Percentiles rank a stretch among this genome's conserved stretches.
Evolutionary conservation across 2,888 invertebrate genomes (phyloP).

Genomic region (Stratiomys singularior): DNA sequence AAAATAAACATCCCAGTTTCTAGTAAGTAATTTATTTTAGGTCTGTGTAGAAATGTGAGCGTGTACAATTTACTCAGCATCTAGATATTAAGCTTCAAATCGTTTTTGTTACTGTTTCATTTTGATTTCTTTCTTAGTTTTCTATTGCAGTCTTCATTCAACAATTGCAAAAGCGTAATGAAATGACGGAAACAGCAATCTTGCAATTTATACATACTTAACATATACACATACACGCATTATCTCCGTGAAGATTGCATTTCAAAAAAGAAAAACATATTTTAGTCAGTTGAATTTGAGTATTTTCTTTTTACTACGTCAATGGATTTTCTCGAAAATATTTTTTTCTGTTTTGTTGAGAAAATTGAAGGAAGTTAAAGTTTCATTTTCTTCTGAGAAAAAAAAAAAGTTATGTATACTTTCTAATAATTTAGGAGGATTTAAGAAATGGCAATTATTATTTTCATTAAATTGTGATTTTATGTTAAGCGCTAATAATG

Average conservation of each 20-base stretch:
- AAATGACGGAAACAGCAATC: background rate
- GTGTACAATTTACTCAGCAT: constrained; percentile 45
- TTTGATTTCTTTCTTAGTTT: constrained; percentile 29
- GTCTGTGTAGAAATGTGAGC: constrained; percentile 42
- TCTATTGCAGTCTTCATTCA: background rate
- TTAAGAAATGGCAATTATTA: constrained; percentile 29
- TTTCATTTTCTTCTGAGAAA: constrained; percentile 8
- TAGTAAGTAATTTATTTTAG: constrained; percentile 46
- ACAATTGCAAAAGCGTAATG: too few relatives aligned
- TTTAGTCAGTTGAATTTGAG: constrained; percentile 21
- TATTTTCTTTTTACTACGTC: constrained; percentile 9
- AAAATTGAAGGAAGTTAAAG: background rate
- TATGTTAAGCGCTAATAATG: constrained; percentile 43
- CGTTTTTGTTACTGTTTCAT: constrained; percentile 45
- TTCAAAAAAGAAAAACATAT: background rate
- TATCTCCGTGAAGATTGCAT: background rate
- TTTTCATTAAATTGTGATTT: constrained; percentile 46
- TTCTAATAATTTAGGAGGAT: background rate
- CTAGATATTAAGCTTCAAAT: constrained; percentile 34
- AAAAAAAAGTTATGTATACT: too few relatives aligned
- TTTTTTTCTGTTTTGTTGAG: constrained; percentile 11
- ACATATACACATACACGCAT: constrained; percentile 1
- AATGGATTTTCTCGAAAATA: background rate
- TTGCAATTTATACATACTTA: background rate
- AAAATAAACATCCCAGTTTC: constrained; percentile 42